Evolutionary conservation across 2,113 vertebrate species (phyloP).

Genomic region (Kryptolebias marmoratus): DNA sequence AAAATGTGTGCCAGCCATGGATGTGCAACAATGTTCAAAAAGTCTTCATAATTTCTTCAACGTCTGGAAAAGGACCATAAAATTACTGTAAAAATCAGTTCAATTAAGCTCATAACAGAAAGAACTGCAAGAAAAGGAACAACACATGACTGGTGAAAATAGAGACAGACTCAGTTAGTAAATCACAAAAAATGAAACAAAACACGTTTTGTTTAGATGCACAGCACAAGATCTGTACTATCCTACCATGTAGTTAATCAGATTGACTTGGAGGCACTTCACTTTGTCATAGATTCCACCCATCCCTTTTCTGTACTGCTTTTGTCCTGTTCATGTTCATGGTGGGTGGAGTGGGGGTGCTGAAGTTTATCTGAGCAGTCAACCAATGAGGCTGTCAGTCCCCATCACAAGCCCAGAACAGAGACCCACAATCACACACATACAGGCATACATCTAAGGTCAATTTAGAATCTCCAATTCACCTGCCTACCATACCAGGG

Average conservation of each 20-base stretch:
- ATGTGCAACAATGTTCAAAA: not conserved
- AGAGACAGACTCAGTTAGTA: not conserved
- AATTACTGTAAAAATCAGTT: not conserved
- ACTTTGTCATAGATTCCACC: too few species aligned
- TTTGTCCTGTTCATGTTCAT: too few species aligned
- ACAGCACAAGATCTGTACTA: not conserved
- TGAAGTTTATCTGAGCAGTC: too few species aligned
- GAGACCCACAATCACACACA: too few species aligned
- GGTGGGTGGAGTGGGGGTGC: too few species aligned
- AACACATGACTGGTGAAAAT: constrained; percentile 16
- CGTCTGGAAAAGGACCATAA: not conserved
- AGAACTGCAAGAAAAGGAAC: not conserved
- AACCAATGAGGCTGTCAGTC: not conserved
- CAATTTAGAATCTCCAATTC: too few species aligned
- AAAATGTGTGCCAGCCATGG: not conserved
- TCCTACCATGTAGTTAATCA: not conserved
- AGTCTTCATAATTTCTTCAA: not conserved
- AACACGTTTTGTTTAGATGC: not conserved
- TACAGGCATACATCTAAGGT: too few species aligned
- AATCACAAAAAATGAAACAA: not conserved
- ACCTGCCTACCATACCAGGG: too few species aligned
- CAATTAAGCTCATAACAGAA: not conserved
- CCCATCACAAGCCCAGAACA: too few species aligned
- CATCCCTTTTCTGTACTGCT: too few species aligned
- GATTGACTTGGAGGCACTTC: not conserved